A percentile compares a stretch with the other conserved stretches of the same genome.
These are phyloP conservation scores for Eupleurogrammus muticus DNA, from an alignment of 2,797 vertebrate genomes.

Conservation along the genomic window DNA sequence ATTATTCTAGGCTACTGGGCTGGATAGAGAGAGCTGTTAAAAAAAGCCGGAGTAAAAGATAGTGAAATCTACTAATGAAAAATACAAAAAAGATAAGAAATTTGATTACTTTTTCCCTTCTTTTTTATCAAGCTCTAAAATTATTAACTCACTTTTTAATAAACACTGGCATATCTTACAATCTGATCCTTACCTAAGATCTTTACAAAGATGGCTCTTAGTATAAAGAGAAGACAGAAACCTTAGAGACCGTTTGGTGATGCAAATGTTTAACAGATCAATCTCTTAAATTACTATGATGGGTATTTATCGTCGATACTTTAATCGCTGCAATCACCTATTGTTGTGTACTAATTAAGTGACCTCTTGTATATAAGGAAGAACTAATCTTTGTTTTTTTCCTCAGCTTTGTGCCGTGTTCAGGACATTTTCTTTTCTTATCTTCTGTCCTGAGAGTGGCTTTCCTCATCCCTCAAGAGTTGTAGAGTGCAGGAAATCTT, in stretches of 20 bases:
- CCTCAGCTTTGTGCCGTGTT: slow-evolving; percentile 4
- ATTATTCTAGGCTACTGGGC: slow-evolving; percentile 15
- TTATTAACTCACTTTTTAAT: slow-evolving; percentile 5
- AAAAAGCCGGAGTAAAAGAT: slow-evolving; percentile 22
- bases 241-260: background rate
- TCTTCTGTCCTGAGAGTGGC: slow-evolving; percentile 23
- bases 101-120: background rate
- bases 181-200: slow-evolving; percentile 5
- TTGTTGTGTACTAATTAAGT: slow-evolving; percentile 8
- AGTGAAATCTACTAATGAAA: background rate
- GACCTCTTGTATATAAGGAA: background rate
- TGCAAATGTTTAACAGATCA: background rate
- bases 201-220: slow-evolving; percentile 7
- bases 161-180: slow-evolving; percentile 9
- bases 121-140: slow-evolving; percentile 20
- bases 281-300: background rate
- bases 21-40: slow-evolving; percentile 17
- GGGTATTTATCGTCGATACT: slow-evolving; percentile 5
- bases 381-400: background rate
- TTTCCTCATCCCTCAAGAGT: slow-evolving; percentile 41
- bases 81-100: slow-evolving; percentile 1
- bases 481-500: slow-evolving; percentile 40
- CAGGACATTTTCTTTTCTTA: slow-evolving; percentile 8
- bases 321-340: background rate
- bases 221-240: background rate